A percentile compares a stretch with the other conserved stretches of the same genome.
Conservation (phyloP, 2,113 vertebrate species). For the Pelobates fuscus region DNA sequence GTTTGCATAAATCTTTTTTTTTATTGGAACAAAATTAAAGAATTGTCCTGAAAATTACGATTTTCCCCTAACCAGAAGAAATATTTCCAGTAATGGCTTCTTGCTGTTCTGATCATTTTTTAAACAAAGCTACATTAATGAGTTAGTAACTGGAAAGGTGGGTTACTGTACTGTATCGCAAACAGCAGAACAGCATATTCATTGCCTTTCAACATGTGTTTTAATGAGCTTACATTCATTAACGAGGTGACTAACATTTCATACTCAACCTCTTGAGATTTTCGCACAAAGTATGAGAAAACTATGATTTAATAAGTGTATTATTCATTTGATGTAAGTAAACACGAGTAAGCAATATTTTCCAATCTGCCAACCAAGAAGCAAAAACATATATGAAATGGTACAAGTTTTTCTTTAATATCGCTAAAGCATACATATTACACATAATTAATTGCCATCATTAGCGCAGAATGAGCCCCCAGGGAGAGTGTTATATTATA, state of each 20-base stretch:
- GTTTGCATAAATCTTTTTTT: too few species aligned
- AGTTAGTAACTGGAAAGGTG: conserved; percentile 15
- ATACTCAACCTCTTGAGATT: conserved; percentile 23
- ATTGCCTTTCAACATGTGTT: conserved; percentile 31
- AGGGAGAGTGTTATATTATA: too few species aligned
- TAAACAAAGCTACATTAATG: not conserved
- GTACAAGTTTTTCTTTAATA: conserved; percentile 17
- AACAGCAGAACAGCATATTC: conserved; percentile 16
- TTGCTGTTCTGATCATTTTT: too few species aligned
- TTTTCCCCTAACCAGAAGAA: too few species aligned
- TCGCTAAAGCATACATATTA: conserved; percentile 11
- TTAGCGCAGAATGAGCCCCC: not conserved
- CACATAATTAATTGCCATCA: conserved; percentile 30
- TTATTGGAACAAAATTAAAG: too few species aligned
- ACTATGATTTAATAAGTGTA: conserved; percentile 20
- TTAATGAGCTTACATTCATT: conserved; percentile 33
- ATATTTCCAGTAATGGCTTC: too few species aligned
- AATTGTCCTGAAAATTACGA: too few species aligned
- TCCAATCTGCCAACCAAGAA: not conserved
- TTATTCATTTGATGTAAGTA: conserved; percentile 29
- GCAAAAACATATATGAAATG: conserved; percentile 19
- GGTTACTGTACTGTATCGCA: conserved; percentile 3
- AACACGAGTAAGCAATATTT: conserved; percentile 18
- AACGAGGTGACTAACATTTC: conserved; percentile 27
- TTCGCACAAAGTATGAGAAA: not conserved